Percentiles rank a stretch among this genome's conserved stretches.
phyloP scores from a whole-genome alignment of 2,888 invertebrate species.

The Stegana nigrithorax region DNA sequence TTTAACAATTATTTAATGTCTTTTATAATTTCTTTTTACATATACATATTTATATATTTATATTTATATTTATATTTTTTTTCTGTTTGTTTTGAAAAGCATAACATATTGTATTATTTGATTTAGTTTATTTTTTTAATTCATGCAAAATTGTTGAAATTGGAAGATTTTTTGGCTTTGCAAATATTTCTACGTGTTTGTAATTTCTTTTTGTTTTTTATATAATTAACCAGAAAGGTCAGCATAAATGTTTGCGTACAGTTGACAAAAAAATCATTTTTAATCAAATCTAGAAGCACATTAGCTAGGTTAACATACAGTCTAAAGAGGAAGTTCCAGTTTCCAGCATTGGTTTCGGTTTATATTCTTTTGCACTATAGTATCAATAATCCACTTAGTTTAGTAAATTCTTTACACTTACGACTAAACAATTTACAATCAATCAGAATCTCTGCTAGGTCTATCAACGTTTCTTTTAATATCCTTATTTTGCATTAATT shows the following conservation, averaged over 20 bases:
- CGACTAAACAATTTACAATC: slow-evolving; percentile 42
- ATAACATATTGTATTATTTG: no score
- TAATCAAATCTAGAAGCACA: slow-evolving; percentile 37
- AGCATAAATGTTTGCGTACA: no score
- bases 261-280: slow-evolving; percentile 21
- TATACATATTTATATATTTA: no score
- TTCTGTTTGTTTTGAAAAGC: no score
- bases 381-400: slow-evolving; percentile 51
- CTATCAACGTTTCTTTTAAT: slow-evolving; percentile 35
- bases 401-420: slow-evolving; percentile 55
- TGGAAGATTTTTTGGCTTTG: background rate
- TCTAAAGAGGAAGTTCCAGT: slow-evolving; percentile 42
- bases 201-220: slow-evolving; percentile 21
- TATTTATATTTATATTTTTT: no score
- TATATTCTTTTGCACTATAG: slow-evolving; percentile 33
- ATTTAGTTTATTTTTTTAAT: slow-evolving; percentile 1
- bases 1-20: background rate
- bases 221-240: no score
- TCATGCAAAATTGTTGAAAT: background rate
- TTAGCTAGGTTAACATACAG: slow-evolving; percentile 27
- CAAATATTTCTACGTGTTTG: background rate
- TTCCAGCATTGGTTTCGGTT: slow-evolving; percentile 20
- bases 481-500: slow-evolving; percentile 25
- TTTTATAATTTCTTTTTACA: background rate
- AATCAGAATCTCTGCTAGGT: slow-evolving; percentile 24